Base-by-base conservation (phyloP, 2,113 vertebrate species). In the Pungitius pungitius region DNA sequence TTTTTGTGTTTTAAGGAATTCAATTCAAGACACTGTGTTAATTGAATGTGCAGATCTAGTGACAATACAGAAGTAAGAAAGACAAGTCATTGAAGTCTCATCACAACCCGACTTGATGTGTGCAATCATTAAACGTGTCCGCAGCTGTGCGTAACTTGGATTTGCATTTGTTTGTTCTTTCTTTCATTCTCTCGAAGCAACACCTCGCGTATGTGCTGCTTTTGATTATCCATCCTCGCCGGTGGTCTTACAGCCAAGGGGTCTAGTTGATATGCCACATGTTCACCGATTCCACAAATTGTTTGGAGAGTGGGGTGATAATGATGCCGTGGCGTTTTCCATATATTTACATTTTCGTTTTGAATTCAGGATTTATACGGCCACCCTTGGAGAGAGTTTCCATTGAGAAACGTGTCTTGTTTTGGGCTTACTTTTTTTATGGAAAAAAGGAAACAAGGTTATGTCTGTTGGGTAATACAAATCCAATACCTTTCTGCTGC, bases 81-180 rank as follows among this genome's bases (percentile, higher is more conserved):
- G 24, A 52, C 75, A 67, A 70, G 18, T 18, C n/a, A 80, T 62
- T 49, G 0, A 65, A 69, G 58, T 80, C 24, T 52, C 17, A 22
- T 30, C 30, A 3, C 33, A 57, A 2, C 76, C 45, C 40, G n/a
- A n/a, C n/a, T n/a, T n/a, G n/a, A n/a, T n/a, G 17, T 7, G 26
- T 33, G 47, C 40, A 17, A 27, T 51, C 43, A 65, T 52, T 85
- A 69, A 81, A 75, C 67, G 0, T 13, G 13, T 81, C 2, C 18
- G n/a, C 45, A 45, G 71, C 47, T 54, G 30, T 56, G 70, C 2
- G 20, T 73, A 20, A 56, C 71, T 74, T 69, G 12, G 40, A 65
- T 72, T 51, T 80, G 56, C 72, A 55, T 37, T 15, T 4, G 26
- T 35, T 37, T 65, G 26, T 63, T 52, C 20, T 49, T 5, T 20